Conservation (phyloP, 23 tunicate genomes). For the Aplidium turbinatum region DNA sequence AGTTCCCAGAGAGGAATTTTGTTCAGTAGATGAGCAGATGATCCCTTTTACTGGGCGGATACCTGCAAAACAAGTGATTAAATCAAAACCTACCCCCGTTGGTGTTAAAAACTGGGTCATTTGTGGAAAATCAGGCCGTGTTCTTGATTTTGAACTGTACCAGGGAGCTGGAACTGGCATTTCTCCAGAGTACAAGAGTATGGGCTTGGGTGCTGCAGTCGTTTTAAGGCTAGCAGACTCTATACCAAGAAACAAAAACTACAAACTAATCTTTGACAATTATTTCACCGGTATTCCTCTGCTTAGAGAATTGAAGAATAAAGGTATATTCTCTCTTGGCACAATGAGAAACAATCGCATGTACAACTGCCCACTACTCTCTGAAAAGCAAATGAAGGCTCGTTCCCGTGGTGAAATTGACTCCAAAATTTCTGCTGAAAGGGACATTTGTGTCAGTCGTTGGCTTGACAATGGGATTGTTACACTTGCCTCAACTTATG, state of each 20-base stretch:
- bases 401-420: neutral
- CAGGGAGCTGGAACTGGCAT: constrained; percentile 30
- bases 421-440: neutral
- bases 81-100: neutral
- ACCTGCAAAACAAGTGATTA: neutral
- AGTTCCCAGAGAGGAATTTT: neutral
- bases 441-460: neutral
- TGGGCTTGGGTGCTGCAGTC: constrained; percentile 12
- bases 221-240: neutral
- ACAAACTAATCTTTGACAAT: constrained; percentile 16
- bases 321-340: neutral
- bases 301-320: neutral
- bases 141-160: constrained; percentile 23
- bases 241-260: constrained; percentile 8
- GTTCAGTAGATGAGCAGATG: constrained; percentile 10
- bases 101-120: constrained; percentile 6
- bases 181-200: constrained; percentile 2
- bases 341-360: neutral
- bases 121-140: neutral
- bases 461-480: constrained; percentile 10
- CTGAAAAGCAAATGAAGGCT: neutral
- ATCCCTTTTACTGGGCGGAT: constrained; percentile 4
- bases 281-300: constrained; percentile 6
- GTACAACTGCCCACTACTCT: neutral
- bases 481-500: constrained; percentile 6